Base-by-base conservation (phyloP, 2,888 invertebrate genomes). In the Agriopis marginaria region DNA sequence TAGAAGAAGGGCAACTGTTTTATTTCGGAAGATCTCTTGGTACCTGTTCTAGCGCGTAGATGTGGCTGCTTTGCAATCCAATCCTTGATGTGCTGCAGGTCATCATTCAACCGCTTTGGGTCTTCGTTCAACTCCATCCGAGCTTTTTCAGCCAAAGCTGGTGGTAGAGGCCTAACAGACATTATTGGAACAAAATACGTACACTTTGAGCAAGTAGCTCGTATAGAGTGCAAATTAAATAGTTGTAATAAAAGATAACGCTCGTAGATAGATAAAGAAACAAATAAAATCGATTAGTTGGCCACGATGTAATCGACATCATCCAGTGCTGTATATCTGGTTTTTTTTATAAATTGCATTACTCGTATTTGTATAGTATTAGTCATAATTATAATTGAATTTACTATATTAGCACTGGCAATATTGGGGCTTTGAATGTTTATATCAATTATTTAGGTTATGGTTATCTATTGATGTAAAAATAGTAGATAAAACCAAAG, bases 11-110 rank as follows among this genome's bases (percentile, higher is more conserved):
- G 10, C 3, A 7, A 17, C 9, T 5, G 32, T 17, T 50, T 11
- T 50, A 17, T 8, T 14, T 17, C 42, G 14, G 17, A 9, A 9
- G 50, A 50, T 51, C 11, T 23, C 3, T 23, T 42, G 14, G 45
- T 17, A 88, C 88, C 88, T 76, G 84, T 87, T 69, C 87, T 82
- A 7, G 85, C 86, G 12, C 84, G 90, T 32, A 96, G 80, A 81
- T 96, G 95, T 0, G 94, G 94, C 77, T 95, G 95, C 77, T 95
- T 95, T 2, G 86, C 83, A 11, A 96, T 78, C 96, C 96, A 96
- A 45, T 95, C 92, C 77, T 92, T 94, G 23, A 96, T 86, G 75
- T 91, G 88, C 63, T 92, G 85, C 45, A 96, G 83, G 78, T 95
- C 95, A 66, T 89, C 88, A 0, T 82, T 80, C 51, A 95, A 80